Base-by-base conservation (phyloP, 1,140 invertebrate genomes). In the Palaemon carinicauda region DNA sequence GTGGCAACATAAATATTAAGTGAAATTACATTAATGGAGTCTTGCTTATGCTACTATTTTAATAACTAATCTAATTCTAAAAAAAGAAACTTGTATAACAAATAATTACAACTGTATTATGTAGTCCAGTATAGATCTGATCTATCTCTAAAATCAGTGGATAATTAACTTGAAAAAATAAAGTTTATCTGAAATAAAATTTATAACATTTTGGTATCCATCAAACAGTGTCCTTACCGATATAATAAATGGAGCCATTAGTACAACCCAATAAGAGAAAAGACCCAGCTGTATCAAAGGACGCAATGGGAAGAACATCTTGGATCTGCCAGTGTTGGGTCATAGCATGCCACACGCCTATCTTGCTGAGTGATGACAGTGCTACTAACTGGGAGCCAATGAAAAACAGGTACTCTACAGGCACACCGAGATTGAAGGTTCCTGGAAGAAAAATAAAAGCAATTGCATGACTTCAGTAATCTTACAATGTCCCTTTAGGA, bases 281-380 rank as follows among this genome's bases (percentile, higher is more conserved):
- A 0, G 97, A 98, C 0, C 98, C 98, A 71, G 98, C 98, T 1
- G 97, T 98, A 91, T 99, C 98, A 91, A 98, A 98, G 2, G 97
- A 98, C 19, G 97, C 95, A 51, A 99, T 97, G 2, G 97, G 96
- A 53, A 97, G 95, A 31, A 99, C 96, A 92, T 99, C 97, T 92
- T 98, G 97, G 69, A 97, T 97, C 93, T 98, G 96, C 97, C 98
- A 99, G 92, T 99, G 97, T 90, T 98, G 97, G 0, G 97, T 98
- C 95, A 98, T 98, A 0, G 97, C 96, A 92, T 99, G 98, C 98
- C 98, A 99, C 21, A 99, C 98, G 10, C 98, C 98, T 86, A 99
- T 97, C 93, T 99, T 99, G n/a, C 98, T 98, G 27, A 95, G 95
- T 3, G 96, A 94, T 54, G 97, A 98, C 21, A 99, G 92, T 3